Conservation (phyloP, 30 jellyfish, hydroid and myxozoan genomes). For the Hydra vulgaris region DNA sequence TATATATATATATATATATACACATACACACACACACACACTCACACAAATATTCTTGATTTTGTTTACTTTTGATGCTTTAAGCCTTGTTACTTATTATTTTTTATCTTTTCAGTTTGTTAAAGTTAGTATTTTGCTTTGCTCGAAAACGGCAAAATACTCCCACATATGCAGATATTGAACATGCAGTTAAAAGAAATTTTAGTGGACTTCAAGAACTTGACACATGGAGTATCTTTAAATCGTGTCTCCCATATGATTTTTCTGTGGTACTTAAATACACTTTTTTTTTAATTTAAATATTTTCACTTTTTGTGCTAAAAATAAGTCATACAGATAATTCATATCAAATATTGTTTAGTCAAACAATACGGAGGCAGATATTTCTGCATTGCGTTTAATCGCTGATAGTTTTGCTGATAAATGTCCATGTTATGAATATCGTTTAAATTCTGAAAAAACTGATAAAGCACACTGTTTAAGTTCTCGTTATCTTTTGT, state of each 20-base stretch:
- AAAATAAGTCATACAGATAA: background rate
- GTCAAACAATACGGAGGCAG: background rate
- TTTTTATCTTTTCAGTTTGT: background rate
- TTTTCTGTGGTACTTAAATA: background rate
- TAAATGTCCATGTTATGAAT: slow-evolving; percentile 20
- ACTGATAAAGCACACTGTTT: slow-evolving; percentile 9
- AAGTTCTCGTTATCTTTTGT: slow-evolving; percentile 41
- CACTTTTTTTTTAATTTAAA: no score
- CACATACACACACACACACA: no score
- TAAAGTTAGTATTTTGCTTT: background rate
- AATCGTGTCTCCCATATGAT: slow-evolving; percentile 6
- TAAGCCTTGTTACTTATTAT: no score
- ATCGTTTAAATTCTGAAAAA: background rate
- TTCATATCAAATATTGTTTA: background rate
- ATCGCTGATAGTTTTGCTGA: background rate
- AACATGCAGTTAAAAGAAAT: slow-evolving; percentile 32
- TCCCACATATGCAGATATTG: slow-evolving; percentile 30
- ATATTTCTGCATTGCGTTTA: slow-evolving; percentile 6
- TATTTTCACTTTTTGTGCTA: background rate
- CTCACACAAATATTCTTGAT: no score
- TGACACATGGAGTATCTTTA: slow-evolving; percentile 38
- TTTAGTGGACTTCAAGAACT: slow-evolving; percentile 29
- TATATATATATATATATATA: no score
- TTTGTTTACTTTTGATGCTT: no score
- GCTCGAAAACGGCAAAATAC: slow-evolving; percentile 1